A percentile compares a stretch with the other conserved stretches of the same genome.
Evolutionary conservation across 2,888 invertebrate genomes (phyloP).

Genomic region (Antitype chi): DNA sequence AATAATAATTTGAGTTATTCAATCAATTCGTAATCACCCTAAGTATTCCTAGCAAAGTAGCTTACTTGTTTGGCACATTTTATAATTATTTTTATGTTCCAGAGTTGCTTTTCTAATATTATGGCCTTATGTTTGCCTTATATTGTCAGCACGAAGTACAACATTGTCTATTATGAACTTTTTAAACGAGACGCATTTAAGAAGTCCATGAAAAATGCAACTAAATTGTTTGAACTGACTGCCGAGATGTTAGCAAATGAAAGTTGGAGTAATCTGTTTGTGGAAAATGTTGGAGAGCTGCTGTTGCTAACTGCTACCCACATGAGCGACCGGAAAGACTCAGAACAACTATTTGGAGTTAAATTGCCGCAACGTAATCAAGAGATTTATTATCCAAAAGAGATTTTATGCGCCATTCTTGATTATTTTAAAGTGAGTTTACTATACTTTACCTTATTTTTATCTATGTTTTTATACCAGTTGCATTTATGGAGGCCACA

Average conservation of each 20-base stretch:
- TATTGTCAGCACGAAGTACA: constrained; percentile 81
- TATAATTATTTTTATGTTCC: constrained; percentile 65
- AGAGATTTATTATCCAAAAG: constrained; percentile 82
- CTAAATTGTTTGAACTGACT: constrained; percentile 78
- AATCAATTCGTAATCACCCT: neutral
- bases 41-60: neutral
- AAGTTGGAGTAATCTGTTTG: constrained; percentile 82
- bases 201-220: constrained; percentile 71
- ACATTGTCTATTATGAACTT: constrained; percentile 69
- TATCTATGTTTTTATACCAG: no score
- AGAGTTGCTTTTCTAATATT: constrained; percentile 83
- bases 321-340: constrained; percentile 80
- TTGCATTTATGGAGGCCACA: neutral
- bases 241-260: constrained; percentile 79
- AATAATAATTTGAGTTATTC: neutral
- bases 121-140: constrained; percentile 83
- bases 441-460: neutral
- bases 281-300: constrained; percentile 83
- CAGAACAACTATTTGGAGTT: constrained; percentile 75
- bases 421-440: constrained; percentile 85
- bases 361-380: constrained; percentile 76
- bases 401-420: constrained; percentile 82
- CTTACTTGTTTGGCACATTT: neutral
- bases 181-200: constrained; percentile 66
- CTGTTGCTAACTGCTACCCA: constrained; percentile 77